Evolutionary conservation across 2,113 vertebrate genomes (phyloP).

Genomic region (Anguilla rostrata): DNA sequence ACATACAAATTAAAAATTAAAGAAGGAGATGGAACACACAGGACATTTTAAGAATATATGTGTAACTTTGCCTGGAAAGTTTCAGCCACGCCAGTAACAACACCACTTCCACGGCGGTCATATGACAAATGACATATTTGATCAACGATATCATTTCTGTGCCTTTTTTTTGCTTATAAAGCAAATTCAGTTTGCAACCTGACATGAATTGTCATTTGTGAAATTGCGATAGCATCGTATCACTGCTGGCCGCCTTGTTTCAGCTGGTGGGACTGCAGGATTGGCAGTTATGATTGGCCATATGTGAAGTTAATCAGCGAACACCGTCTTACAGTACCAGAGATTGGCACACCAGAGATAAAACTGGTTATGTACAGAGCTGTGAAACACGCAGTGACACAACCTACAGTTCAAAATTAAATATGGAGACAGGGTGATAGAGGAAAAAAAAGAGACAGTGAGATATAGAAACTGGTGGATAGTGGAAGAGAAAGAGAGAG

Average conservation of each 20-base stretch:
- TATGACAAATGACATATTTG: background rate
- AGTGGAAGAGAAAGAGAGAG: background rate
- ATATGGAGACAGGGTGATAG: background rate
- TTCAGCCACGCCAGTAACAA: background rate
- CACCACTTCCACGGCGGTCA: background rate
- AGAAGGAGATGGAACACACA: background rate
- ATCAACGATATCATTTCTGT: background rate
- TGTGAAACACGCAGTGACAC: background rate
- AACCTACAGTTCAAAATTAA: background rate
- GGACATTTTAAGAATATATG: too few relatives aligned
- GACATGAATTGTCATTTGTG: background rate
- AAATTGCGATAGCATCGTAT: background rate
- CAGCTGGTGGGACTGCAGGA: background rate
- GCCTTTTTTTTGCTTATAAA: background rate
- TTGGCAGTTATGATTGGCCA: background rate
- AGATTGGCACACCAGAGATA: background rate
- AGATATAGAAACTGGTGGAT: background rate
- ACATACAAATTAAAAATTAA: background rate
- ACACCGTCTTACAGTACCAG: background rate
- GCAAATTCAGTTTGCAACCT: background rate
- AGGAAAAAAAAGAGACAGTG: background rate
- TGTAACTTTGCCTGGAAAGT: too few relatives aligned
- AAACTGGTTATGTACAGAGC: background rate
- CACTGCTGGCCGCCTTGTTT: background rate
- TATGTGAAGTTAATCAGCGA: background rate